A percentile compares a stretch with the other conserved stretches of the same genome.
phyloP scores from a whole-genome alignment of 2,797 vertebrate genomes.

The Phalloptychus januarius region DNA sequence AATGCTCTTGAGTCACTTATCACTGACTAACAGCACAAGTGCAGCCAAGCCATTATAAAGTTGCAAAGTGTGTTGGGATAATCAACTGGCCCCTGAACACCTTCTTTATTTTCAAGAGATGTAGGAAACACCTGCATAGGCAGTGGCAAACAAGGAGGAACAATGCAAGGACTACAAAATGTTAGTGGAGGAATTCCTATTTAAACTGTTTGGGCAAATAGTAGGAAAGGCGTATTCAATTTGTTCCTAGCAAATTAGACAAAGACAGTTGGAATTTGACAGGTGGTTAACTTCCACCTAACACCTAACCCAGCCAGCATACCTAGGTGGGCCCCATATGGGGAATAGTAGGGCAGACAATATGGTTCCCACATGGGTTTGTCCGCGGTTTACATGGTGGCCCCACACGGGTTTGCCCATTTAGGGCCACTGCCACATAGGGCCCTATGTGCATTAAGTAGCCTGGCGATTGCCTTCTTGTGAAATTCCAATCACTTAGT shows the following conservation, averaged over 20 bases:
- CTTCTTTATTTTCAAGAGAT: slow-evolving; percentile 52
- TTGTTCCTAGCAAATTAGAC: slow-evolving; percentile 55
- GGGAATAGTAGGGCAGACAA: no score
- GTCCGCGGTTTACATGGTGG: no score
- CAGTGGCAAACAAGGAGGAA: slow-evolving; percentile 63
- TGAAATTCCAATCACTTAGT: no score
- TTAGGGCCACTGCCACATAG: no score
- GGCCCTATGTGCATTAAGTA: no score
- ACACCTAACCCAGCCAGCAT: no score
- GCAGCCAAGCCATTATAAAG: slow-evolving; percentile 60
- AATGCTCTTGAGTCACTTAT: slow-evolving; percentile 72
- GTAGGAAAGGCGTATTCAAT: slow-evolving; percentile 23
- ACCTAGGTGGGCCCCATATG: no score
- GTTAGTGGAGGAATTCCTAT: slow-evolving; percentile 54
- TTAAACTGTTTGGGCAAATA: slow-evolving; percentile 63
- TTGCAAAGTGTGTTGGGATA: slow-evolving; percentile 62
- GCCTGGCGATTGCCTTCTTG: no score
- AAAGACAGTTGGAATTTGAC: slow-evolving; percentile 37
- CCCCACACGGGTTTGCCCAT: no score
- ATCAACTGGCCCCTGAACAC: slow-evolving; percentile 57
- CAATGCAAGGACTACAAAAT: slow-evolving; percentile 50
- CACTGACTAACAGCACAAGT: slow-evolving; percentile 74
- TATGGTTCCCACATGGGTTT: no score
- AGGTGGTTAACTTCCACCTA: neutral
- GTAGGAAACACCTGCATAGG: slow-evolving; percentile 65